Evolutionary conservation across 1,140 invertebrate species (phyloP).

Genomic region (Heliothis subflexa): DNA sequence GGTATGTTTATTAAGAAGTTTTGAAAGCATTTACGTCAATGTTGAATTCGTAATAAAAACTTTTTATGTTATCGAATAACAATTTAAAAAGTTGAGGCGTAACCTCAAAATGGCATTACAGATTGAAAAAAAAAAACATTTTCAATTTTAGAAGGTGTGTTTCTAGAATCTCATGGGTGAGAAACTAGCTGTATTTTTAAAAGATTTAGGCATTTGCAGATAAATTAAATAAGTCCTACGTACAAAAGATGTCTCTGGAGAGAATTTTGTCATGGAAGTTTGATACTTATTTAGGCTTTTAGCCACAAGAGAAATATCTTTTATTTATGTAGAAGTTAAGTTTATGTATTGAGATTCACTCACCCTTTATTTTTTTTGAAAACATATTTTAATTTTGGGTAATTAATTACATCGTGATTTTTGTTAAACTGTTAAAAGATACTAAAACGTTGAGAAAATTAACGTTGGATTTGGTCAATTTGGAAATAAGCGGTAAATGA

Average conservation of each 20-base stretch:
- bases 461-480: too few relatives aligned
- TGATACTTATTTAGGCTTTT: background rate
- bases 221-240: background rate
- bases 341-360: too few relatives aligned
- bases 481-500: too few relatives aligned
- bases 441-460: too few relatives aligned
- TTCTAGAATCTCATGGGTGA: background rate
- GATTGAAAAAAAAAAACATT: background rate
- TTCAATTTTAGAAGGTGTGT: background rate
- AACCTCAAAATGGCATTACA: background rate
- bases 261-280: background rate
- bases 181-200: background rate
- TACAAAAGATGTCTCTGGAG: background rate
- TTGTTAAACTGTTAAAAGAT: too few relatives aligned
- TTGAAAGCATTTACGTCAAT: too few relatives aligned
- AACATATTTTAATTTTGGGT: too few relatives aligned
- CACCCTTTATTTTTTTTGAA: too few relatives aligned
- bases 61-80: background rate
- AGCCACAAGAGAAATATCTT: background rate
- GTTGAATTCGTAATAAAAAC: background rate
- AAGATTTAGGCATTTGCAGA: background rate
- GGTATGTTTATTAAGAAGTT: too few relatives aligned
- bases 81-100: background rate
- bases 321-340: background rate
- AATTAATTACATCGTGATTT: too few relatives aligned